These are phyloP conservation scores for Acronicta psi DNA, from an alignment of 2,888 invertebrate species.

Conservation along the genomic window DNA sequence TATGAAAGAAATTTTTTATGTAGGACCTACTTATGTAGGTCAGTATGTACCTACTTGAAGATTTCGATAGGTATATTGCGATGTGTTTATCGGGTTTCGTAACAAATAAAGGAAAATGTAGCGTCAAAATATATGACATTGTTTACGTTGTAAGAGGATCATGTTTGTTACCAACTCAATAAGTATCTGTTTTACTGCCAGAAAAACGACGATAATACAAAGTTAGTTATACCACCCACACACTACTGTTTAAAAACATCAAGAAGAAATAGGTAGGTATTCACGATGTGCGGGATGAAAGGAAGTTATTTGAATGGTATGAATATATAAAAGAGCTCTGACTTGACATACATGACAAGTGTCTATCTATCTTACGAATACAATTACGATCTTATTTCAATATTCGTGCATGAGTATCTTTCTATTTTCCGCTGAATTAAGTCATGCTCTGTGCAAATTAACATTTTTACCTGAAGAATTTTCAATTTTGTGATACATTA, in stretches of 20 bases:
- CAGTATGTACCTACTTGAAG: too few relatives aligned
- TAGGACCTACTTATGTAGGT: too few relatives aligned
- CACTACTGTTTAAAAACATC: slow-evolving; percentile 26
- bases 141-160: slow-evolving; percentile 15
- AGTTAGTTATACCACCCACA: slow-evolving; percentile 11
- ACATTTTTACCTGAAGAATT: slow-evolving; percentile 9
- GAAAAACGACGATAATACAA: slow-evolving; percentile 1
- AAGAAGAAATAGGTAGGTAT: slow-evolving; percentile 6
- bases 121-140: slow-evolving; percentile 9
- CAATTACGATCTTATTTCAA: slow-evolving; percentile 24
- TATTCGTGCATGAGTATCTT: slow-evolving; percentile 1
- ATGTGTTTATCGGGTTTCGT: background rate
- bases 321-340: slow-evolving; percentile 36
- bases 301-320: slow-evolving; percentile 28
- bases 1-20: too few relatives aligned
- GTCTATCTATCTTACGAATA: slow-evolving; percentile 24
- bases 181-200: background rate
- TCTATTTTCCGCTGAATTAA: slow-evolving; percentile 21
- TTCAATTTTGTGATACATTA: slow-evolving; percentile 25
- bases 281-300: slow-evolving; percentile 22
- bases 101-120: slow-evolving; percentile 3
- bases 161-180: slow-evolving; percentile 14
- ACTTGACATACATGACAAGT: slow-evolving; percentile 25
- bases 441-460: slow-evolving; percentile 9
- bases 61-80: background rate